These are phyloP conservation scores for Harpalus rufipes DNA, from an alignment of 2,888 invertebrate genomes.

Conservation along the genomic window DNA sequence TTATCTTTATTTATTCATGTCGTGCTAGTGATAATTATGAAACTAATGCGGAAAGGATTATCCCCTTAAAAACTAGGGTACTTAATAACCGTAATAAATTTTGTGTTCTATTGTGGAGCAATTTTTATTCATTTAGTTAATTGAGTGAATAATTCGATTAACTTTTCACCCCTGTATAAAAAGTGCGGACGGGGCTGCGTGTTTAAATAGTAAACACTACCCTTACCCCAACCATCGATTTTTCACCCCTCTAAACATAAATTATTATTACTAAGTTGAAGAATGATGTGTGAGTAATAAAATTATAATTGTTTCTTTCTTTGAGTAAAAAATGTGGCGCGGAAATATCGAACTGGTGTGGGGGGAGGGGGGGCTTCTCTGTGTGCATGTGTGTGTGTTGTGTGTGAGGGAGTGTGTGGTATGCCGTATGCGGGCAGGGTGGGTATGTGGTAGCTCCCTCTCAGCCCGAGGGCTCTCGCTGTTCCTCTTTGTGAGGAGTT, in stretches of 20 bases:
- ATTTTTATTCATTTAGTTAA: conserved; percentile 55
- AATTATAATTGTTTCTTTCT: conserved; percentile 2
- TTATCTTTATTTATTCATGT: background rate
- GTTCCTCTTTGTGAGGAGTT: conserved; percentile 62
- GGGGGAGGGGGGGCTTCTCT: background rate
- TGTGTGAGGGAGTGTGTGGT: conserved; percentile 20
- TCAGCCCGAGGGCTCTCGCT: conserved; percentile 45
- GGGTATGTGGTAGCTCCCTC: conserved; percentile 16
- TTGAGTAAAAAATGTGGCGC: background rate
- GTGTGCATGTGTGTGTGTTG: conserved; percentile 1
- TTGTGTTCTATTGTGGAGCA: conserved; percentile 31
- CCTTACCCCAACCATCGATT: conserved; percentile 15
- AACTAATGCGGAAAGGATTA: conserved; percentile 1
- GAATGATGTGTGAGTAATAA: background rate
- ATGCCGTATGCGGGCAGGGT: conserved; percentile 15
- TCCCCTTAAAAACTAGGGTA: conserved; percentile 28
- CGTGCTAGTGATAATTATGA: background rate
- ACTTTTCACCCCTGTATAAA: conserved; percentile 50
- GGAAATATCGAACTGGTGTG: conserved; percentile 22
- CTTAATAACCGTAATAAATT: conserved; percentile 40
- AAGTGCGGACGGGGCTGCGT: conserved; percentile 31
- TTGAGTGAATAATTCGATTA: conserved; percentile 55
- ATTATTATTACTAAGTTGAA: conserved; percentile 18
- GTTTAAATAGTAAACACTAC: conserved; percentile 39
- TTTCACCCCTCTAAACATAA: background rate